Conservation (phyloP, 1,140 invertebrate species). For the Camponotus floridanus region DNA sequence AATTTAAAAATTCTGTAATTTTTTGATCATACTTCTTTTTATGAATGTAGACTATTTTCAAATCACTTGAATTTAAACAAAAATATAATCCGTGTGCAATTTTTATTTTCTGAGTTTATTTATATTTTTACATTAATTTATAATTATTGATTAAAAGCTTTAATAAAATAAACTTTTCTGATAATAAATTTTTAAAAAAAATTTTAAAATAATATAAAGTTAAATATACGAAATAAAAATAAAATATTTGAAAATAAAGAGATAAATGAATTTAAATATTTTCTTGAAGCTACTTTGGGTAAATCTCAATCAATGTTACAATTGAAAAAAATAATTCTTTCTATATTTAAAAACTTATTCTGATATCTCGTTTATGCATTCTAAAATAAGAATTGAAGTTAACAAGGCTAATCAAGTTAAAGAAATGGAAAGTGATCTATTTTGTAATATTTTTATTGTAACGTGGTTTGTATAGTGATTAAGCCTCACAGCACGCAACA, state of each 20-base stretch:
- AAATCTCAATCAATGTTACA: background rate
- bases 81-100: background rate
- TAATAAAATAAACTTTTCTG: background rate
- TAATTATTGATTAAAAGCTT: background rate
- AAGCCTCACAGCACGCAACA: too few relatives aligned
- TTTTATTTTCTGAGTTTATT: background rate
- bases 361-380: background rate
- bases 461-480: background rate
- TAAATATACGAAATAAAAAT: background rate
- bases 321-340: background rate
- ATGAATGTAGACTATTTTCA: background rate
- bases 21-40: too few relatives aligned
- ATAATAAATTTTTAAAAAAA: too few relatives aligned
- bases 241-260: background rate
- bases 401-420: background rate
- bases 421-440: background rate
- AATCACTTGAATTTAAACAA: background rate
- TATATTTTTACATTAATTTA: background rate
- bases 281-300: background rate
- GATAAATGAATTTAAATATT: too few relatives aligned
- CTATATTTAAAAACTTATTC: background rate
- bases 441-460: background rate
- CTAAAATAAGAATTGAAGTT: background rate
- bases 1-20: conserved; percentile 7
- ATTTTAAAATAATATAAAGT: background rate